Evolutionary conservation across 1,140 invertebrate species (phyloP), one percentile per base, ranked within the genome.

Genomic region (Cotesia glomerata): DNA sequence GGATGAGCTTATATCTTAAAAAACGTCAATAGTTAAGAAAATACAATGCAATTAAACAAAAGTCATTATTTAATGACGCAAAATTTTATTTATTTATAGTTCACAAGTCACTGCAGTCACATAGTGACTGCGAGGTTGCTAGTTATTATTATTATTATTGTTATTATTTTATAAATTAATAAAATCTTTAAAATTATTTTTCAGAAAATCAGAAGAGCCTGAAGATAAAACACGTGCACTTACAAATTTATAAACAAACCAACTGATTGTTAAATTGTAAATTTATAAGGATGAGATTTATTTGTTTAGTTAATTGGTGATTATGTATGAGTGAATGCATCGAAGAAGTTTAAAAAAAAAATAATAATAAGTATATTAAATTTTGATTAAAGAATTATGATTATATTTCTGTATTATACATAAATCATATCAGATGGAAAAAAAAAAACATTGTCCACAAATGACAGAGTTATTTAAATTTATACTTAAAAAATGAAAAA

Each of bases 371-470:
- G 26, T 26, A 26, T 26, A 26, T 26, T 26, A 32, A 16, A 58
- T 71, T 71, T 34, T 36, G 26, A 71, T 64, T 13, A 5, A 56
- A 71, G 36, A 64, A 11, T 54, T 64, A 63, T 71, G 26, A 62
- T 62, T 63, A 32, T 11, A 51, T 39, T 64, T 8, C 64, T 64
- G 16, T 64, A 71, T 71, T 66, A 35, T 65, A 54, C 65, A 54
- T 67, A 72, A 64, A 72, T 72, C 70, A 72, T 72, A 72, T 72
- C 70, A 72, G 49, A 26, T 26, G 26, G 39, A 16, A 5, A 39
- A 66, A 72, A 18, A 18, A 35, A 13, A 16, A 39, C 14, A 58
- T 14, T 63, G 35, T 64, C 26, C 56, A 18, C 45, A 54, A 39
- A 70, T 13, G 18, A 39, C 32, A 63, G 14, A 36, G 61, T 51